Base-by-base conservation (phyloP, 2,113 vertebrate genomes). In the Aythya baeri region DNA sequence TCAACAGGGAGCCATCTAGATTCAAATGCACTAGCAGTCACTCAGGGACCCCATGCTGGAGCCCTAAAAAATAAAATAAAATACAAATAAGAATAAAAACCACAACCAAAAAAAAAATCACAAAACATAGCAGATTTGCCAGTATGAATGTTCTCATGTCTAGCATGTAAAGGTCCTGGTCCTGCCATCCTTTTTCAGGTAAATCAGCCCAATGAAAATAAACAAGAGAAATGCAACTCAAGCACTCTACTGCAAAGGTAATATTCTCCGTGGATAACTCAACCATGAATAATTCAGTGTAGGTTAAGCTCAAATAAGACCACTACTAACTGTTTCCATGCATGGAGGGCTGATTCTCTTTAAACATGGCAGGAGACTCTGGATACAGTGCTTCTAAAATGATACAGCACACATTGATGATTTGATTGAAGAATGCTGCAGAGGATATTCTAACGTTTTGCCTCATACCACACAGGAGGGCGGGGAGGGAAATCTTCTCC, bases 1-100 rank as follows among this genome's bases (percentile, higher is more conserved):
- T 77, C 94, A 83, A 94, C 70, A 4, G 94, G 91, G 93, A 96
- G 86, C 91, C 91, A 92, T 96, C 73, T n/a, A 92, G 86, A 94
- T 88, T 96, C 89, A 92, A 96, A 91, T 18, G 61, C 77, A 78
- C 68, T 67, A 88, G 76, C 94, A 80, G 77, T 88, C 77, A 83
- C 89, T 94, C 58, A 41, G 41, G 80, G 89, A 81, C 50, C 77
- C 65, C 94, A 81, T 3, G 22, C 89, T 88, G 86, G 36, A 86
- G 49, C 55, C 44, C 72, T 74, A 77, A 91, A 85, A 22, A 75
- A 44, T 49, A 54, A 83, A 70, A 57, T 41, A 44, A 17, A 49
- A 52, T 25, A 52, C 22, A 52, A 52, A 52, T 52, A 52, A 50
- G 11, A 50, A 50, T 25, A 50, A 31, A 23, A 68, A 29, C 26